phyloP scores from a whole-genome alignment of 2,113 vertebrate genomes.

The Coracopsis vasa region DNA sequence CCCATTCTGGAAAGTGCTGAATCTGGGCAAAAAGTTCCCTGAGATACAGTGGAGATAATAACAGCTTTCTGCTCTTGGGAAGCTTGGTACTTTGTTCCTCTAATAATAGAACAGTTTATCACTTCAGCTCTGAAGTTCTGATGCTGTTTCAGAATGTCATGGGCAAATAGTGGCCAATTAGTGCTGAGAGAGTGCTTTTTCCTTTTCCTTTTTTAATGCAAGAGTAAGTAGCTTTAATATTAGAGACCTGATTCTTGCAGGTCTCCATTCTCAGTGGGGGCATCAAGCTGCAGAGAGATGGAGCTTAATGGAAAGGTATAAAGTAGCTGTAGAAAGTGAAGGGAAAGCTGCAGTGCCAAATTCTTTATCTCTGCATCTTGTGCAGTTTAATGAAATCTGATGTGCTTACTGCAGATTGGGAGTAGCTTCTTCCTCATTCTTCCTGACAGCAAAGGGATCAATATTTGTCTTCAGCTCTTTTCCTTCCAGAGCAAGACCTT shows the following conservation, averaged over 20 bases:
- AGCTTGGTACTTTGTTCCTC: background rate
- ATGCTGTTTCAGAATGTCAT: background rate
- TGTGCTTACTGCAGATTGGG: background rate
- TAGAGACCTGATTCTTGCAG: background rate
- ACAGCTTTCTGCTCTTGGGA: background rate
- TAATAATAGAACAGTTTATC: background rate
- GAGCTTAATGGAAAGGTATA: background rate
- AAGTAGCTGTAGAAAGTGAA: background rate
- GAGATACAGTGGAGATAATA: background rate
- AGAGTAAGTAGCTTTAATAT: background rate
- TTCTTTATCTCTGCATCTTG: background rate
- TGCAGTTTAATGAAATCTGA: background rate
- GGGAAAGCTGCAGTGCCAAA: background rate
- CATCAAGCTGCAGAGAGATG: background rate
- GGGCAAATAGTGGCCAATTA: background rate
- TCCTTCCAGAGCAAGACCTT: background rate
- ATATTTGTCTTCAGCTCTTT: background rate
- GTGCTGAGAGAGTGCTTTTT: background rate
- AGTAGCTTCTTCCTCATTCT: background rate
- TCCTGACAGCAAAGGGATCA: background rate
- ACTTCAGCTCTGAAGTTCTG: background rate
- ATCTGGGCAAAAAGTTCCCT: background rate
- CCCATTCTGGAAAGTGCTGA: background rate
- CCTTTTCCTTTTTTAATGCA: background rate
- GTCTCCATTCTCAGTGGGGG: background rate